Evolutionary conservation across 1,140 invertebrate genomes (phyloP).

Genomic region (Berghia stephanieae): DNA sequence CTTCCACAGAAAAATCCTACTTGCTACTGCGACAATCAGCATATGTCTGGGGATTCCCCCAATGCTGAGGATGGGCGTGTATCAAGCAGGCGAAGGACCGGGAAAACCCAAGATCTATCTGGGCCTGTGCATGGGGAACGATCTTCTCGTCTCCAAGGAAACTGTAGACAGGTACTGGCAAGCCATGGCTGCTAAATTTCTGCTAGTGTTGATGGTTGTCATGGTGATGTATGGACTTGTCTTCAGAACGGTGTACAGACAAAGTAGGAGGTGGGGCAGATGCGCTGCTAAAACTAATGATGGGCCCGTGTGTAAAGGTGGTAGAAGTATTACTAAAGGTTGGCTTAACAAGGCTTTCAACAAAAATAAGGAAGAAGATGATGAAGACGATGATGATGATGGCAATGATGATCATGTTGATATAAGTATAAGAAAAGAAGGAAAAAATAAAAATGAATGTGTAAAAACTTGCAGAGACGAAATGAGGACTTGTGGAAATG

Average conservation of each 20-base stretch:
- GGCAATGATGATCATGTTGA: too few species aligned
- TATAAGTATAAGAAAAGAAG: too few species aligned
- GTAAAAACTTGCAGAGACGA: too few species aligned
- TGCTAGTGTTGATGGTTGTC: conserved; percentile 7
- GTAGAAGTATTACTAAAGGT: too few species aligned
- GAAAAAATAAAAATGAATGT: too few species aligned
- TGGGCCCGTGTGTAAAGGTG: neutral
- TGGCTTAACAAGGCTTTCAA: too few species aligned
- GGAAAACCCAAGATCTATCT: conserved; percentile 32
- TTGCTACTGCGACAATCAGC: conserved; percentile 37
- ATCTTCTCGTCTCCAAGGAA: conserved; percentile 31
- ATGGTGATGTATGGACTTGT: conserved; percentile 14
- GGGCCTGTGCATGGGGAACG: conserved; percentile 43
- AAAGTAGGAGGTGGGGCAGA: neutral
- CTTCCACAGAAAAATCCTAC: conserved; percentile 36
- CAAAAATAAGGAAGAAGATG: too few species aligned
- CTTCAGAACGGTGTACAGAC: conserved; percentile 14
- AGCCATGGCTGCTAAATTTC: conserved; percentile 36
- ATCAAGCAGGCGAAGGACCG: conserved; percentile 26
- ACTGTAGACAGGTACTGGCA: conserved; percentile 45
- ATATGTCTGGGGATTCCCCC: conserved; percentile 41
- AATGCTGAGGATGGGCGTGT: conserved; percentile 43
- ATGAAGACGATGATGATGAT: too few species aligned
- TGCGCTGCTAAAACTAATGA: too few species aligned
- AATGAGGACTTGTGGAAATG: too few species aligned